Evolutionary conservation across 1,140 invertebrate species (phyloP), one percentile per base, ranked within the genome.

Genomic region (Bombus waltoni): DNA sequence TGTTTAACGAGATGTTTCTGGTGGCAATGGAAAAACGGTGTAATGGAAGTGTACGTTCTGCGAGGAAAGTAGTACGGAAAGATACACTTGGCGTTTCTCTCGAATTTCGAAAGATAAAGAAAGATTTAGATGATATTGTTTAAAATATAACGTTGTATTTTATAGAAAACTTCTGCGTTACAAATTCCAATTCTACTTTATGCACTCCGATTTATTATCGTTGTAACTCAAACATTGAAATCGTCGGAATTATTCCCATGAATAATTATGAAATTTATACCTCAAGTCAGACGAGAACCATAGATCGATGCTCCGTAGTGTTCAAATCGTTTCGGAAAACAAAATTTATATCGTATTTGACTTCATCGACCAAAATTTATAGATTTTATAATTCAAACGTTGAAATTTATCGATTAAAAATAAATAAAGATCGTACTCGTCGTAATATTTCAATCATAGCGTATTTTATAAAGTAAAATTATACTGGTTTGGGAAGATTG

Each of bases 1-100:
- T 72, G 70, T 72, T 72, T 72, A 42, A 72, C 70, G 40, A 38
- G 70, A 72, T 72, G 28, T 72, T 72, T 72, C 70, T n/a, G 25
- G 28, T 42, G 38, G 70, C 13, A 42, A 72, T 72, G 28, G 70
- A 72, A 72, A 72, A 72, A 72, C 70, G 70, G 40, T n/a, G 70
- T 72, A 72, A 72, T 44, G 70, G 70, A 72, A 42, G 70, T 42
- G 70, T 42, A n/a, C 70, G 70, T 44, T 44, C 40, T 28, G 10
- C 70, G 11, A 28, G 4, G 0, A 28, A 71, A 71, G 35, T 40
- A 40, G 28, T 42, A 9, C 0, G 0, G 40, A 44, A 72, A 72
- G 70, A 72, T 72, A 72, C 28, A 72, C 40, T n/a, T 40, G 68
- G 22, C 35, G 18, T 68, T 25, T 40, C 25, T 11, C 18, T 15